Conservation (phyloP, 92 coral and sea anemone species). For the Epizoanthus stellaris region DNA sequence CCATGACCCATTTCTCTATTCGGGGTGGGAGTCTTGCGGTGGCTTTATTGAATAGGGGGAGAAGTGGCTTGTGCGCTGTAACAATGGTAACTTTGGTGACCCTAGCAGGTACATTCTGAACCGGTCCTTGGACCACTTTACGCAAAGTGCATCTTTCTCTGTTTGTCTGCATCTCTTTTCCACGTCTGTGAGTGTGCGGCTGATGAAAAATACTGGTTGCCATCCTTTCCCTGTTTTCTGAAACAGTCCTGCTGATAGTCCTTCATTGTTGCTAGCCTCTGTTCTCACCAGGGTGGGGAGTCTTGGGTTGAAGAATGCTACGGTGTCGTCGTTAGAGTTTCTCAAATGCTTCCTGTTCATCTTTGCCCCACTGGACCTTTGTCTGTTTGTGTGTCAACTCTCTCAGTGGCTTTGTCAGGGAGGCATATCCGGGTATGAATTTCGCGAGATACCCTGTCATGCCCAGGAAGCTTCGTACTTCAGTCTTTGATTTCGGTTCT, state of each 20-base stretch:
- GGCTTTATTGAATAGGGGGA: too few species aligned
- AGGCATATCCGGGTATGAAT: conserved; percentile 64
- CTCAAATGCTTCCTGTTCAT: conserved; percentile 17
- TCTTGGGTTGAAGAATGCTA: conserved; percentile 14
- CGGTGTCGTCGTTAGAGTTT: conserved; percentile 43
- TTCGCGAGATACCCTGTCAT: conserved; percentile 52
- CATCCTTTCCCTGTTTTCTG: conserved; percentile 51
- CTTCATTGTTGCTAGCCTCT: conserved; percentile 45
- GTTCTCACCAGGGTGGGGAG: conserved; percentile 51
- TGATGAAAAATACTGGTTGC: conserved; percentile 73
- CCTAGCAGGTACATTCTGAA: too few species aligned
- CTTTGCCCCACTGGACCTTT: conserved; percentile 53
- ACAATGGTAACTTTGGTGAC: too few species aligned
- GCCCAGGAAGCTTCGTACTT: conserved; percentile 66
- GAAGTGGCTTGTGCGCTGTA: too few species aligned
- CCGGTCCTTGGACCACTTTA: conserved; percentile 57
- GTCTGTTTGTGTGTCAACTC: conserved; percentile 57
- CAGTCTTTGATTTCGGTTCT: conserved; percentile 25
- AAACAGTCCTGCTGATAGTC: conserved; percentile 26
- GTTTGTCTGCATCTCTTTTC: conserved; percentile 68
- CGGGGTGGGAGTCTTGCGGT: too few species aligned
- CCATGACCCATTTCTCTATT: conserved; percentile 62
- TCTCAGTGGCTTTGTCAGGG: conserved; percentile 51
- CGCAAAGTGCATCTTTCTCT: conserved; percentile 64
- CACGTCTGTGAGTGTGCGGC: conserved; percentile 57